Base-by-base conservation (phyloP, 2,888 invertebrate genomes). In the Hirtodrosophila histrioides region DNA sequence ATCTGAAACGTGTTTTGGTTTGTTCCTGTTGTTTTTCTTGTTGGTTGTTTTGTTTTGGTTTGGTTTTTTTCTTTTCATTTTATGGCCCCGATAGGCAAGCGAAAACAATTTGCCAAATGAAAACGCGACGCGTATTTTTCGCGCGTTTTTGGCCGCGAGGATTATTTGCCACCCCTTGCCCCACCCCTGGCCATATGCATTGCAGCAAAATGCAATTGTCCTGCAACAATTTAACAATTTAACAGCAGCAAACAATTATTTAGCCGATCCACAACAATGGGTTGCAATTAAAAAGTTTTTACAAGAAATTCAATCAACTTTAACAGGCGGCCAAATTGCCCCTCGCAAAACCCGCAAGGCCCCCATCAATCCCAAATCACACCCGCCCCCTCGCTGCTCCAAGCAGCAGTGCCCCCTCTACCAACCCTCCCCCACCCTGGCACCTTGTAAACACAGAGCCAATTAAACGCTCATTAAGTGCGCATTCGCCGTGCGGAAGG, bases 391-490 rank as follows among this genome's bases (percentile, higher is more conserved):
- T 17, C 12, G 9, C 31, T 17, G 9, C 17, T 11, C 10, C 17
- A 17, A 17, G 1, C 1, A 17, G 17, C 17, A 17, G 17, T 17
- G 17, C 17, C 17, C 10, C 8, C 12, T 23, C 9, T n/a, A n/a
- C n/a, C n/a, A n/a, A n/a, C n/a, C n/a, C 2, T 6, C n/a, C 11
- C 12, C 33, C 27, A 27, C 0, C 36, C 53, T 17, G 57, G 72
- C 82, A 78, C 69, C 76, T 75, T 75, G 84, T 84, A 81, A 81
- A 81, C 81, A 81, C 74, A 62, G 82, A 78, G 81, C 81, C 81
- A 81, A 81, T 81, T 81, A 81, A 85, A 85, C 81, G 85, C 81
- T 81, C 81, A 81, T 81, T 85, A 85, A 82, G 82, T 85, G 82
- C 82, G 79, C 81, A 81, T 73, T 73, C 74, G 56, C 49, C 53